Conservation (phyloP, 2,888 invertebrate genomes). For the Acleris sparsana region DNA sequence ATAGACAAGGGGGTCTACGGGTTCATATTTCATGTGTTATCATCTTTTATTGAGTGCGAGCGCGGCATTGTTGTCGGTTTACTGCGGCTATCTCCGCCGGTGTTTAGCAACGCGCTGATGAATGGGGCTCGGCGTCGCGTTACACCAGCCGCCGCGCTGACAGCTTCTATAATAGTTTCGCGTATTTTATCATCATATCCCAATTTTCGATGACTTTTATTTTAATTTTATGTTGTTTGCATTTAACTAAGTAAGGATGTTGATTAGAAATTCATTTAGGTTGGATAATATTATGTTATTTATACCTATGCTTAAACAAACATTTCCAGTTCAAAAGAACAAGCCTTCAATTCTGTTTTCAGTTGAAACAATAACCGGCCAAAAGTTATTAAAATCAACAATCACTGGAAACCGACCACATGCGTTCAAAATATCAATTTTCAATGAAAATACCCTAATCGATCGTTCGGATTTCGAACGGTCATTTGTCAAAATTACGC, state of each 20-base stretch:
- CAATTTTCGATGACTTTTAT: slow-evolving; percentile 29
- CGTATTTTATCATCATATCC: slow-evolving; percentile 29
- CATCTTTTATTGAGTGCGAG: slow-evolving; percentile 84
- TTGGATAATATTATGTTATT: too few relatives aligned
- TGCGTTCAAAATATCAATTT: slow-evolving; percentile 31
- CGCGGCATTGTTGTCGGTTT: slow-evolving; percentile 80
- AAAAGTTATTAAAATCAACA: slow-evolving; percentile 23
- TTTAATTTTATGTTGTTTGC: slow-evolving; percentile 9
- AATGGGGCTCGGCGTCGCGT: slow-evolving; percentile 71
- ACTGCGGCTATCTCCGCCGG: slow-evolving; percentile 78
- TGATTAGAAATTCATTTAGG: too few relatives aligned
- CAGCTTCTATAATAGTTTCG: slow-evolving; percentile 36
- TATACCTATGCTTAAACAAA: too few relatives aligned
- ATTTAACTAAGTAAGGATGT: too few relatives aligned
- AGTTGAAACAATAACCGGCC: slow-evolving; percentile 1
- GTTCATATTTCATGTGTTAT: slow-evolving; percentile 84
- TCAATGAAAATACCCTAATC: slow-evolving; percentile 52
- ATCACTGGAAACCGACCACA: slow-evolving; percentile 8
- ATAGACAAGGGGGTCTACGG: slow-evolving; percentile 69
- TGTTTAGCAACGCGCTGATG: slow-evolving; percentile 78
- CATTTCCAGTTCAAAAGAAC: slow-evolving; percentile 1
- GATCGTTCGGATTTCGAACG: slow-evolving; percentile 62
- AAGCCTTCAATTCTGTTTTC: neutral
- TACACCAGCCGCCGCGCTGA: slow-evolving; percentile 46
- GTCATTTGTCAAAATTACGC: slow-evolving; percentile 78